Percentiles rank a stretch among this genome's conserved stretches.
Evolutionary conservation across 2,113 vertebrate genomes (phyloP).

Genomic region (Corythaeola cristata): DNA sequence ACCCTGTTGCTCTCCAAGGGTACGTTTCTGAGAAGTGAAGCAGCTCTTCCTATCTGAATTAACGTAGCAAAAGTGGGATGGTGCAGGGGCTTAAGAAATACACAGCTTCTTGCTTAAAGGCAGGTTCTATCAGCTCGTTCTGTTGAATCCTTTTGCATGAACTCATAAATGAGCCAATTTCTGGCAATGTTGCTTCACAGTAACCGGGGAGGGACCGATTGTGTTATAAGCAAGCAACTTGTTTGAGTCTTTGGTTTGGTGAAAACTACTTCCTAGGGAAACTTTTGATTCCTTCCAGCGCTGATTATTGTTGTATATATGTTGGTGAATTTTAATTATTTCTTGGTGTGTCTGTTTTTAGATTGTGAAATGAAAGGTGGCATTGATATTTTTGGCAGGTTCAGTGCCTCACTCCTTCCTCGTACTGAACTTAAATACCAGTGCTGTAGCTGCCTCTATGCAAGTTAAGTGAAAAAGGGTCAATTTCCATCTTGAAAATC

Average conservation of each 20-base stretch:
- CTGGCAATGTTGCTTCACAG: background rate
- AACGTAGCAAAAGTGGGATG: background rate
- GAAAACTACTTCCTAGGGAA: background rate
- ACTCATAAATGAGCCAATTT: background rate
- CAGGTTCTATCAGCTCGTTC: rapidly evolving
- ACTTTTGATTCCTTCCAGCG: background rate
- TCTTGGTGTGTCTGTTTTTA: too few relatives aligned
- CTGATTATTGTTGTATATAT: background rate
- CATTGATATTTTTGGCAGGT: too few relatives aligned
- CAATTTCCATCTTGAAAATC: too few relatives aligned
- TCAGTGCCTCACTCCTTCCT: too few relatives aligned
- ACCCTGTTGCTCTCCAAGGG: background rate
- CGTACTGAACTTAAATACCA: too few relatives aligned
- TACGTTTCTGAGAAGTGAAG: background rate
- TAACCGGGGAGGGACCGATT: background rate
- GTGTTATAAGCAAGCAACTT: background rate
- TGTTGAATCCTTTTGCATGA: background rate
- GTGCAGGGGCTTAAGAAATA: background rate
- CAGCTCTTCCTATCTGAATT: background rate
- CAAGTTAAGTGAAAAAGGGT: too few relatives aligned
- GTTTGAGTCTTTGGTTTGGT: background rate
- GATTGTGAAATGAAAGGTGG: too few relatives aligned
- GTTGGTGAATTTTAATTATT: too few relatives aligned
- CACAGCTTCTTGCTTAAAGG: background rate
- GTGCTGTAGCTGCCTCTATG: too few relatives aligned